Evolutionary conservation across 2,797 vertebrate genomes (phyloP).

Genomic region (Mus spretus): DNA sequence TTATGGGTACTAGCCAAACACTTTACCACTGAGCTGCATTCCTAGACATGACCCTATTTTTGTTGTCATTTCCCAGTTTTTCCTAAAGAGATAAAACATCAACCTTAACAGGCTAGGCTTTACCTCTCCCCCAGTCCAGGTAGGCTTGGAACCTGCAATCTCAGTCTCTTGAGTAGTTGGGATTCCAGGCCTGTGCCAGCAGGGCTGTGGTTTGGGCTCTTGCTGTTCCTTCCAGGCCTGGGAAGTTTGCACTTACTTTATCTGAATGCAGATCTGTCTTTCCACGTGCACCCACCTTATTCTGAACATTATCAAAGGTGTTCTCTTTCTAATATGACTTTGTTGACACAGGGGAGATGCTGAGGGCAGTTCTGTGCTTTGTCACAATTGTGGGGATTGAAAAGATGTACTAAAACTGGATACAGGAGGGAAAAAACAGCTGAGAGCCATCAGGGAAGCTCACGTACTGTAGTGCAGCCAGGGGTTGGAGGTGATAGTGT

Average conservation of each 20-base stretch:
- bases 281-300: background rate
- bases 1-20: background rate
- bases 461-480: background rate
- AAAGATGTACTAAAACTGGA: background rate
- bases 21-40: background rate
- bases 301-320: background rate
- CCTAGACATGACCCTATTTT: background rate
- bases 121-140: background rate
- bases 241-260: background rate
- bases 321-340: background rate
- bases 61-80: too few relatives aligned
- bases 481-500: background rate
- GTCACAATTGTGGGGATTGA: background rate
- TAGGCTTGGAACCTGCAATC: background rate
- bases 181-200: background rate
- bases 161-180: background rate
- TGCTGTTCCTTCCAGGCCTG: background rate
- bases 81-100: background rate
- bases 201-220: background rate
- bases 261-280: background rate
- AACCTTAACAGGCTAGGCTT: background rate
- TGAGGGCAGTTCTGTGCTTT: background rate
- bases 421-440: background rate
- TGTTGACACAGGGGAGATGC: background rate
- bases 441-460: background rate